These are phyloP conservation scores for Folsomia candida DNA, from an alignment of 2,888 invertebrate species.

Conservation along the genomic window DNA sequence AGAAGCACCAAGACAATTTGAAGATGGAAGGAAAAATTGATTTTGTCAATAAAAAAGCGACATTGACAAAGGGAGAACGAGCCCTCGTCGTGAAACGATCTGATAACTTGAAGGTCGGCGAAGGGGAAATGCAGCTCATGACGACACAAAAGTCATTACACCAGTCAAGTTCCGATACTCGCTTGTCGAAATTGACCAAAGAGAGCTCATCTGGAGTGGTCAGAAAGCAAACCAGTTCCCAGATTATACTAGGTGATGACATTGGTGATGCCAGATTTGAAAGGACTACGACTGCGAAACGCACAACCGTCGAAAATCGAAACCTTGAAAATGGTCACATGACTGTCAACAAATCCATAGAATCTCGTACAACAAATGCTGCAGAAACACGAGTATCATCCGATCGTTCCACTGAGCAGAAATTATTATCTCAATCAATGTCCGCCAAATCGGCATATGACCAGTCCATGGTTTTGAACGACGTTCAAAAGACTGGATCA, in stretches of 20 bases:
- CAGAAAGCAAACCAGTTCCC: slow-evolving; percentile 33
- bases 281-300: slow-evolving; percentile 34
- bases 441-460: slow-evolving; percentile 47
- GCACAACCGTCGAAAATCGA: slow-evolving; percentile 43
- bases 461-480: slow-evolving; percentile 45
- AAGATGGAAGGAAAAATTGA: slow-evolving; percentile 63
- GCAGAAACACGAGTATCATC: slow-evolving; percentile 42
- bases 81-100: slow-evolving; percentile 54
- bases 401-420: slow-evolving; percentile 46
- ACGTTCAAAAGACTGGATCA: slow-evolving; percentile 17
- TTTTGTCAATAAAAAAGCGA: slow-evolving; percentile 49
- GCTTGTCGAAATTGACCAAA: slow-evolving; percentile 18
- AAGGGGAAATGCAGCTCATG: slow-evolving; percentile 59
- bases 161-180: slow-evolving; percentile 15
- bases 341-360: slow-evolving; percentile 45
- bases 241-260: slow-evolving; percentile 39
- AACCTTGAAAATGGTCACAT: slow-evolving; percentile 47
- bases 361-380: slow-evolving; percentile 40
- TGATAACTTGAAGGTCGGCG: slow-evolving; percentile 61
- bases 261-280: slow-evolving; percentile 47
- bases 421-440: slow-evolving; percentile 48
- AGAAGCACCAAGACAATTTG: slow-evolving; percentile 57
- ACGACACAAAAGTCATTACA: slow-evolving; percentile 36
- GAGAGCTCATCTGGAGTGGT: slow-evolving; percentile 4
- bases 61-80: slow-evolving; percentile 54